These are phyloP conservation scores for Oreotrochilus melanogaster DNA, from an alignment of 2,113 vertebrate species.

Conservation along the genomic window DNA sequence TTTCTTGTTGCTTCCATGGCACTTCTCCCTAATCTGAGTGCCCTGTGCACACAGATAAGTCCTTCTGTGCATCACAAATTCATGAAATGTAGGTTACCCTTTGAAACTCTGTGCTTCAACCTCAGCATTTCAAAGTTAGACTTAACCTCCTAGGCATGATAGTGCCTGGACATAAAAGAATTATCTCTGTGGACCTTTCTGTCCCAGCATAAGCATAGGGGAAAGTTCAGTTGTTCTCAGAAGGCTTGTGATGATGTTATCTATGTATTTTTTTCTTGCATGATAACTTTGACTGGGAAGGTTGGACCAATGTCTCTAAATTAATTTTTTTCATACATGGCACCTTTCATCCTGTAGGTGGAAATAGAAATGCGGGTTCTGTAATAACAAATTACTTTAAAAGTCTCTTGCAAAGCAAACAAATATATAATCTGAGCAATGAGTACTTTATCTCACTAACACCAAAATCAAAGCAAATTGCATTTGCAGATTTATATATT, in stretches of 20 bases:
- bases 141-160: neutral
- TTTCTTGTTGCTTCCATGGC: neutral
- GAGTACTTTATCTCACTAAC: neutral
- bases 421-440: neutral
- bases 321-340: neutral
- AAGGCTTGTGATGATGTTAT: neutral
- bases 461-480: neutral
- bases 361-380: neutral
- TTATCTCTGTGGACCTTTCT: neutral
- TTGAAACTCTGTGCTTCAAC: neutral
- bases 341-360: neutral
- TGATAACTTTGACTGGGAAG: neutral
- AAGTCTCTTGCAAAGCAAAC: neutral
- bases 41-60: neutral
- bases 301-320: neutral
- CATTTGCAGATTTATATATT: neutral
- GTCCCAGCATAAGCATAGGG: neutral
- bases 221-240: neutral
- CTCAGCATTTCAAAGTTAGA: neutral
- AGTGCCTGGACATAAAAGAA: neutral
- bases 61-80: neutral
- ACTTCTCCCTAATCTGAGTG: neutral
- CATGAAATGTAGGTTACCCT: neutral
- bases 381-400: neutral
- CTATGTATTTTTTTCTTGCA: accelerated